Base-by-base conservation (phyloP, 2,888 invertebrate genomes). In the Quadroppia sp. region DNA sequence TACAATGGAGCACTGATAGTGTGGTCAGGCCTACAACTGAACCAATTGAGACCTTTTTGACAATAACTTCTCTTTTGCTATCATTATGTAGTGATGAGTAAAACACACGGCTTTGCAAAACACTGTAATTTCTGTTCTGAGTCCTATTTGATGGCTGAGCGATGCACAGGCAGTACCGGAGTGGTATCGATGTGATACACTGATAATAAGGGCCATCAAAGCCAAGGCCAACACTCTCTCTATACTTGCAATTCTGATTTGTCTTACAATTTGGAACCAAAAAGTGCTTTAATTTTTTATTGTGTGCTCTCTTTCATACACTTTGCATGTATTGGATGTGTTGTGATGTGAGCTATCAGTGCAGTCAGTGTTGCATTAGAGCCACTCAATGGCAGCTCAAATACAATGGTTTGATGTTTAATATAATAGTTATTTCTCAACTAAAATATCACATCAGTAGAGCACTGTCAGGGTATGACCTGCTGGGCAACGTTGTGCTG, bases 41-140 rank as follows among this genome's bases (percentile, higher is more conserved):
- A 67, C 6, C 9, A 67, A 67, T 67, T 67, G 67, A 67, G 67
- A 67, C 67, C 67, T 67, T 67, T 67, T 67, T 67, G 67, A 67
- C 67, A 67, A 67, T 53, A 42, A 67, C 67, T 67, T 67, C 23
- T 23, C 67, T 67, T 20, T n/a, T 67, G 42, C 67, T 42, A 67
- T 67, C 67, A 67, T 67, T 67, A 67, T 36, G 36, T 23, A 42
- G 67, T n/a, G 40, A 67, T 67, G 42, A 25, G 61, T 30, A 32
- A 23, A 61, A n/a, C 42, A 67, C 20, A 67, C 42, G 67, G 40
- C 20, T 67, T 67, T 15, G 20, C 13, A 67, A 67, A 67, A 67
- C 67, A 40, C 67, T 67, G 67, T 67, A 67, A 67, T 67, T 67
- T 67, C n/a, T 40, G 67, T 42, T 67, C 15, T 40, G 67, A 67